Evolutionary conservation across 2,797 vertebrate genomes (phyloP).

Genomic region (Myotis vivesi): DNA sequence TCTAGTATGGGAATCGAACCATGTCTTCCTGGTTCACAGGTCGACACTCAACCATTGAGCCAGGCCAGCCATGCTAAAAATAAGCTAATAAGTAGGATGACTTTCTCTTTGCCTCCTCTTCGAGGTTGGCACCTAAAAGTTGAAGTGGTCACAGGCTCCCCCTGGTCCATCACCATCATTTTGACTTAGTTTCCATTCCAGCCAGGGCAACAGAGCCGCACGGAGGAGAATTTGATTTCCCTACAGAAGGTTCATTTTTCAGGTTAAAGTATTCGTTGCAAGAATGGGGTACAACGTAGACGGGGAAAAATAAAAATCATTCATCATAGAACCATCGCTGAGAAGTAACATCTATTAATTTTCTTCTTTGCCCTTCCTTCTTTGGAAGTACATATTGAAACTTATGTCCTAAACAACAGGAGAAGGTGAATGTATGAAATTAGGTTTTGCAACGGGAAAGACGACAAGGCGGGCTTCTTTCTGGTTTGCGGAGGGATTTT

Average conservation of each 20-base stretch:
- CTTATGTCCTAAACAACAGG: background rate
- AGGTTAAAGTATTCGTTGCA: background rate
- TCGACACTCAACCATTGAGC: too few species aligned
- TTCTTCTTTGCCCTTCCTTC: background rate
- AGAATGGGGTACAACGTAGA: background rate
- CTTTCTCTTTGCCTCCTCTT: background rate
- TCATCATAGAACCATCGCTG: background rate
- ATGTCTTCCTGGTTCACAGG: too few species aligned
- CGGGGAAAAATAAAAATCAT: background rate
- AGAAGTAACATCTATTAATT: background rate
- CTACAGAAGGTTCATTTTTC: background rate
- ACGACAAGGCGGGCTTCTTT: background rate
- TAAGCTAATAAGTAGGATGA: background rate
- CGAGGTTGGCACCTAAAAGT: background rate
- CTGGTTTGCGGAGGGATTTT: background rate
- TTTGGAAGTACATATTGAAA: background rate
- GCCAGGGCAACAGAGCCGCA: background rate
- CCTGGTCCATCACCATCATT: background rate
- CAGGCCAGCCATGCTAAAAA: background rate
- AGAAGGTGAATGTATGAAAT: background rate
- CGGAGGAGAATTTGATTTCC: background rate
- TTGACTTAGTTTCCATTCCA: background rate
- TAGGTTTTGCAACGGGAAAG: fast-evolving
- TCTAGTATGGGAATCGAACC: too few species aligned
- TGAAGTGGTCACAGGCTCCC: background rate